Conservation (phyloP, 2,888 invertebrate genomes). For the Melikaiella ostensackeni region DNA sequence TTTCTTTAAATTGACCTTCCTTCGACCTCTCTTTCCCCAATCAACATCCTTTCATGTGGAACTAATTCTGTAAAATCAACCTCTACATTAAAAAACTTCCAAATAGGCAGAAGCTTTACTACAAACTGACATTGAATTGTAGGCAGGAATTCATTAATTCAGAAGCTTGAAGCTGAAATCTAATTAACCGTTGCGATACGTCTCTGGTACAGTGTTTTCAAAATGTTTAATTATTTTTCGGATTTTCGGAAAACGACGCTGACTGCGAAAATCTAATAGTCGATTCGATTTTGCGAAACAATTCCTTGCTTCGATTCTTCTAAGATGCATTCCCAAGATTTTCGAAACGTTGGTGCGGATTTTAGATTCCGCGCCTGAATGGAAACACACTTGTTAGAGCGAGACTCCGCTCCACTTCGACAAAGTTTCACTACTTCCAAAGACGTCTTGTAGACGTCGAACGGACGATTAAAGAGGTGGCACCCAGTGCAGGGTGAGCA, state of each 20-base stretch:
- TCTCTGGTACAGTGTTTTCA: not conserved
- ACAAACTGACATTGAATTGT: constrained; percentile 31
- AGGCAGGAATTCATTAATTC: constrained; percentile 28
- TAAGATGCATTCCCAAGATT: not conserved
- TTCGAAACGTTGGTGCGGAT: not conserved
- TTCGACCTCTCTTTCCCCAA: not conserved
- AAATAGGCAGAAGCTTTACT: constrained; percentile 19
- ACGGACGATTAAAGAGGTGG: constrained; percentile 41
- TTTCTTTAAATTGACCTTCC: constrained; percentile 16
- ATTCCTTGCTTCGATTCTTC: not conserved
- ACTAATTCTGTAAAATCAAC: constrained; percentile 23
- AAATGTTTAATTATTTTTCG: constrained; percentile 4
- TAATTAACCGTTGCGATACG: constrained; percentile 10
- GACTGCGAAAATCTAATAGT: not conserved
- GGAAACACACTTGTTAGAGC: not conserved
- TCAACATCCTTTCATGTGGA: not conserved
- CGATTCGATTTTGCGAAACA: not conserved
- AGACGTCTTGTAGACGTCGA: constrained; percentile 3
- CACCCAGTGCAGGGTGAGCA: constrained; percentile 62
- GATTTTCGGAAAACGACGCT: not conserved
- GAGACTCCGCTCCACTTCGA: constrained; percentile 12
- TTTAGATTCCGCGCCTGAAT: not conserved
- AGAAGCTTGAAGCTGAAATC: constrained; percentile 30
- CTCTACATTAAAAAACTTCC: constrained; percentile 34
- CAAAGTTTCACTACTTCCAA: constrained; percentile 25